Evolutionary conservation across 2,888 invertebrate species (phyloP).

Genomic region (Andrena hattorfiana): DNA sequence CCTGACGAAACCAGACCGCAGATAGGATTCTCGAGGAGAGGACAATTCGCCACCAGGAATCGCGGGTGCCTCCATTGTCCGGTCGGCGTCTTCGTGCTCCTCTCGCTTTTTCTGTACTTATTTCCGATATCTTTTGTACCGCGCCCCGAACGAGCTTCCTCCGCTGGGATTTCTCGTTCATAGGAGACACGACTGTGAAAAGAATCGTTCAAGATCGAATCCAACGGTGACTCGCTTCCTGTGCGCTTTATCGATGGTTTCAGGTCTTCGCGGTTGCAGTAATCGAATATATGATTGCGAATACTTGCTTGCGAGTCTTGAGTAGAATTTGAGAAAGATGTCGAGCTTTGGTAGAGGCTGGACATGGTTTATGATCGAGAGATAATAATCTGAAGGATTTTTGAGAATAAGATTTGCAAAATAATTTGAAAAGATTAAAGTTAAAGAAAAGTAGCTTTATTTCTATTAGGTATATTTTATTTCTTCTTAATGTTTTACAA

Average conservation of each 20-base stretch:
- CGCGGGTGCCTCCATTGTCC: not conserved
- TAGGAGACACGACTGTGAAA: not conserved
- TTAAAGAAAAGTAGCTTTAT: too few species aligned
- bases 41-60: not conserved
- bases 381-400: too few species aligned
- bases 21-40: constrained; percentile 23
- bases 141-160: not conserved
- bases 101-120: not conserved
- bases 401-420: too few species aligned
- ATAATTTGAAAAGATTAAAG: too few species aligned
- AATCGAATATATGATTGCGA: too few species aligned
- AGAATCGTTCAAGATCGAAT: constrained; percentile 15
- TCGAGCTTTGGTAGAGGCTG: too few species aligned
- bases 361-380: too few species aligned
- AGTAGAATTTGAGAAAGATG: too few species aligned
- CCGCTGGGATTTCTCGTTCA: not conserved
- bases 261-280: not conserved
- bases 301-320: too few species aligned
- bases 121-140: constrained; percentile 1
- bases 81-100: not conserved
- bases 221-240: not conserved
- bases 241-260: not conserved
- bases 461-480: too few species aligned
- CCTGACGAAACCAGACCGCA: constrained; percentile 15
- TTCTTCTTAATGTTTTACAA: too few species aligned